Evolutionary conservation across 1,140 invertebrate genomes (phyloP), one percentile per base, ranked within the genome.

Genomic region (Drosophila elegans): DNA sequence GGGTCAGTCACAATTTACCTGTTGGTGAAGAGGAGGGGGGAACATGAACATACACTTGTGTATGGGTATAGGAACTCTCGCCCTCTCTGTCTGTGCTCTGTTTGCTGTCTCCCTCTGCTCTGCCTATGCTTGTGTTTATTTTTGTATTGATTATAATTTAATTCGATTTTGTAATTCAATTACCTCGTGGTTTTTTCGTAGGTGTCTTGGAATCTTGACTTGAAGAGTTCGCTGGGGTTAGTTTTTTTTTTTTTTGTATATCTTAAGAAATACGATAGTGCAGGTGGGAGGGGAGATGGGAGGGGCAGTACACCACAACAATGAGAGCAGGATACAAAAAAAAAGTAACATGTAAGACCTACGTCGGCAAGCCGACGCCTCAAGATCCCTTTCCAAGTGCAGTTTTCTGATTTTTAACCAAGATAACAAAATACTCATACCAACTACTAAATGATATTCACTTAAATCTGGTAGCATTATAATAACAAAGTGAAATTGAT

Each of bases 1-100:
- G 49, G 67, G 51, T 71, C 36, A 60, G 63, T 55, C 56, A 55
- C 57, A 79, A 80, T 74, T 79, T 80, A 79, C 77, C 76, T 79
- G 76, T 55, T 41, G 56, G 51, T 54, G 68, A 57, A 53, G 73
- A 55, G 49, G 29, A 27, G 52, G 53, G 75, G 75, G 39, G 7
- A 51, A 73, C 53, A 66, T 73, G 61, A 62, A 74, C 64, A 77
- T 69, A 76, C 41, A 53, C 55, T 44, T 45, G 45, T 49, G 64
- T 61, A 39, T 48, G 71, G 56, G 13, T 74, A 25, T 64, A 34
- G 52, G 51, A 46, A 74, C 64, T 45, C 34, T 71, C 41, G 55
- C 38, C 36, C 36, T 53, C 46, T 45, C 32, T 53, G 21, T 29
- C 38, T 62, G 29, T 51, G 48, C 29, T 34, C 48, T 32, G 32